These are phyloP conservation scores for Aphelinus certus DNA, from an alignment of 1,140 invertebrate genomes.

Conservation along the genomic window DNA sequence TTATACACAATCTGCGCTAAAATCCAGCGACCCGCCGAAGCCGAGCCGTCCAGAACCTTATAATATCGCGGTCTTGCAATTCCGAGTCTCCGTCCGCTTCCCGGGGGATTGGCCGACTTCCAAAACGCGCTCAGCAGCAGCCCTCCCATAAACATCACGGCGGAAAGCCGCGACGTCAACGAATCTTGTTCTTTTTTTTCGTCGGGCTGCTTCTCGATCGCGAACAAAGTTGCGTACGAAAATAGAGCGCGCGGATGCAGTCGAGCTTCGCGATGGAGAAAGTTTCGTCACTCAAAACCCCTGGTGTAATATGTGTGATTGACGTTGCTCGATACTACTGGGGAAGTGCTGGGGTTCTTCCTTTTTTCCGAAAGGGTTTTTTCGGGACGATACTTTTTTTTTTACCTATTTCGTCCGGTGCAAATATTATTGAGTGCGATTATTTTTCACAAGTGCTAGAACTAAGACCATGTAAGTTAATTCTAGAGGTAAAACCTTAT, in stretches of 20 bases:
- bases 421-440: no score
- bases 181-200: background rate
- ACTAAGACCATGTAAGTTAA: no score
- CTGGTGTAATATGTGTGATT: slow-evolving; percentile 16
- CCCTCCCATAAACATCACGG: no score
- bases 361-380: no score
- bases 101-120: slow-evolving; percentile 14
- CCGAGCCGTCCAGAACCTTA: background rate
- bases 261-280: background rate
- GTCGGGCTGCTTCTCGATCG: background rate
- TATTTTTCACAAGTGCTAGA: no score
- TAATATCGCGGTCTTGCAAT: slow-evolving; percentile 1
- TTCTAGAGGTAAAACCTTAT: no score
- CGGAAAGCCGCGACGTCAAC: no score
- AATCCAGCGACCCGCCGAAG: slow-evolving; percentile 1
- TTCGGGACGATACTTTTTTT: no score
- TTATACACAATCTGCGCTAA: slow-evolving; percentile 1
- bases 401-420: no score
- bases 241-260: background rate
- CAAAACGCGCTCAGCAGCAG: background rate
- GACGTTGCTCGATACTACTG: slow-evolving; percentile 12
- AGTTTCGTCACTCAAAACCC: slow-evolving; percentile 15
- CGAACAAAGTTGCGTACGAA: slow-evolving; percentile 6
- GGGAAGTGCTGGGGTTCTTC: no score
- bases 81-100: background rate